These are phyloP conservation scores for Patella depressa DNA, from an alignment of 2,888 invertebrate genomes.

Conservation along the genomic window DNA sequence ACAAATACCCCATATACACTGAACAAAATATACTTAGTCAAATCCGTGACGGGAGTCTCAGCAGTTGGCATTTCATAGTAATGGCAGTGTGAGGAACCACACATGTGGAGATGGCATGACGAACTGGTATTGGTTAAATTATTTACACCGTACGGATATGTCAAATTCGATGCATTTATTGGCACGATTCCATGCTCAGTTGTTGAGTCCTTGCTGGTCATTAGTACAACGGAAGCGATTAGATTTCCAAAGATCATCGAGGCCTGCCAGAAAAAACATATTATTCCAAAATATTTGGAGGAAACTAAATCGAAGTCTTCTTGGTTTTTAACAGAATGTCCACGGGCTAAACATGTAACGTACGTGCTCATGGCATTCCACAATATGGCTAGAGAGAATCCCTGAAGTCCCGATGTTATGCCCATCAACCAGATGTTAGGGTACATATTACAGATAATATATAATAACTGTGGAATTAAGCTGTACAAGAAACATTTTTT, in stretches of 20 bases:
- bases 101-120: slow-evolving; percentile 32
- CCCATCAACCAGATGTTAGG: slow-evolving; percentile 61
- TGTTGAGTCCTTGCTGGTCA: not conserved
- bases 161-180: not conserved
- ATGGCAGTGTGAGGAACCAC: slow-evolving; percentile 58
- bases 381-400: slow-evolving; percentile 58
- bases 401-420: slow-evolving; percentile 58
- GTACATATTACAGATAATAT: slow-evolving; percentile 59
- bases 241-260: slow-evolving; percentile 63
- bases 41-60: slow-evolving; percentile 37
- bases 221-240: slow-evolving; percentile 61
- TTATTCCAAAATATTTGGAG: slow-evolving; percentile 65
- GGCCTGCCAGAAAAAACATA: slow-evolving; percentile 62
- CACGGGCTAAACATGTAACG: slow-evolving; percentile 60
- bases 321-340: slow-evolving; percentile 52
- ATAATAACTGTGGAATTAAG: slow-evolving; percentile 54
- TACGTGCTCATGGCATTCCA: slow-evolving; percentile 69
- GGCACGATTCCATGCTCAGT: not conserved
- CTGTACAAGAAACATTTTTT: slow-evolving; percentile 50
- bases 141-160: not conserved
- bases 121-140: slow-evolving; percentile 3
- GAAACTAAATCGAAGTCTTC: slow-evolving; percentile 52
- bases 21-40: slow-evolving; percentile 55
- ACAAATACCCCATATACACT: slow-evolving; percentile 57
- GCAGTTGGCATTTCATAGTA: slow-evolving; percentile 35